Evolutionary conservation across 2,113 vertebrate species (phyloP), one percentile per base, ranked within the genome.

Genomic region (Xiphophorus maculatus): DNA sequence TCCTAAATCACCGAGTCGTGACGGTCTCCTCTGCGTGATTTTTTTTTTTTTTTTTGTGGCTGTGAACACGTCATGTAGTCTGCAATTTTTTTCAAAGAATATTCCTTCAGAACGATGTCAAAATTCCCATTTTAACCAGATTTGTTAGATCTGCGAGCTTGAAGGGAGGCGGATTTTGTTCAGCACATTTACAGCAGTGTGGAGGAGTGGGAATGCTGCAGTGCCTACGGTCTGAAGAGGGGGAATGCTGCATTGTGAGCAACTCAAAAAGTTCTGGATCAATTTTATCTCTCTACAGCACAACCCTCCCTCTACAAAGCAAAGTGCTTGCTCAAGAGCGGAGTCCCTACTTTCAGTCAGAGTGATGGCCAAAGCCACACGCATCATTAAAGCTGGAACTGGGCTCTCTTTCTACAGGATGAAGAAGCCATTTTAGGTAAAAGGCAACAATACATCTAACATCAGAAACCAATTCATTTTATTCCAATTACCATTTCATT

Each of bases 131-230:
- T 25, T 66, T 40, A n/a, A 28, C n/a, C 25, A 3, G 7, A 58
- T 25, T 7, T 22, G 48, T 48, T 19, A 5, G 9, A 6, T n/a
- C 30, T 30, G 19, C 8, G 29, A 65, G 60, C 42, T 0, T 10
- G 30, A 40, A 19, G 37, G 66, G 25, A 77, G 44, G 27, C 64
- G 51, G 54, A 76, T 28, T 28, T 2, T 22, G 42, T 62, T 15
- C 25, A 44, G 77, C 42, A 37, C 44, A 69, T 82, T 79, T 64
- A 42, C 62, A 76, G 82, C 84, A 69, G 61, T 27, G 78, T 27
- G 51, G 87, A 84, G 71, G 70, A 66, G 84, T 63, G 73, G 81
- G 73, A 87, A 83, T 92, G 76, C 85, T 91, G 91, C 91, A 91
- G 87, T 89, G 89, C 74, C 29, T 48, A 30, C 54, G 27, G 10